These are phyloP conservation scores for Anarhynchus alexandrinus DNA, from an alignment of 2,113 vertebrate genomes.

Conservation along the genomic window DNA sequence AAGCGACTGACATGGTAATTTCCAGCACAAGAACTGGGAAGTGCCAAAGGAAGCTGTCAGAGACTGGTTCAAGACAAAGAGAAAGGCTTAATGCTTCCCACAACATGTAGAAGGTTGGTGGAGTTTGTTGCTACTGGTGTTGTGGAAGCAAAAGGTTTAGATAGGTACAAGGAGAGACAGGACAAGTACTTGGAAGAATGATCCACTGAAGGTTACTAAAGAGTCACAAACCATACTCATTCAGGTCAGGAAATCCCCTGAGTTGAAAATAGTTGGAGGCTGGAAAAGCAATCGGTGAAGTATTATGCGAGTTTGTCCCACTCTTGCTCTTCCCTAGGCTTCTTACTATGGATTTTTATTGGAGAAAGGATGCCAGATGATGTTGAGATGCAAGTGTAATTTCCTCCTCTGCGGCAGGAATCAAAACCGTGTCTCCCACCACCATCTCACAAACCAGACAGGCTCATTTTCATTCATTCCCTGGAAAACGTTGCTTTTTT, in stretches of 20 bases:
- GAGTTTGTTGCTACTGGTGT: not conserved
- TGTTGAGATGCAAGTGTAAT: not conserved
- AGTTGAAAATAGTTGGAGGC: not conserved
- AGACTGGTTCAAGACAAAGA: not conserved
- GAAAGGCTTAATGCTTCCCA: not conserved
- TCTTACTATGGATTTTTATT: not conserved
- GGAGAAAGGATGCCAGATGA: not conserved
- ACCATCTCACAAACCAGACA: not conserved
- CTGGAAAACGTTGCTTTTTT: not conserved
- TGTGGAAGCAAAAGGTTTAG: not conserved
- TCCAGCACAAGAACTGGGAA: not conserved
- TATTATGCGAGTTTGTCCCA: not conserved
- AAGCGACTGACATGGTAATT: not conserved
- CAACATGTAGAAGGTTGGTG: not conserved
- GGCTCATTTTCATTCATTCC: not conserved
- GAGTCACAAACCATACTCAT: not conserved
- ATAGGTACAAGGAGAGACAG: not conserved
- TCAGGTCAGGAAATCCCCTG: slow-evolving; percentile 14
- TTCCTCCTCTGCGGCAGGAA: not conserved
- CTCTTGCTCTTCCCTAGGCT: not conserved
- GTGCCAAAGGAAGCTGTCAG: not conserved
- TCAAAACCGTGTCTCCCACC: not conserved
- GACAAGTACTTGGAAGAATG: not conserved
- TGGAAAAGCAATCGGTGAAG: not conserved
- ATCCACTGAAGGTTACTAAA: not conserved